These are phyloP conservation scores for Dromococcyx pavoninus DNA, from an alignment of 2,797 vertebrate species.

Conservation along the genomic window DNA sequence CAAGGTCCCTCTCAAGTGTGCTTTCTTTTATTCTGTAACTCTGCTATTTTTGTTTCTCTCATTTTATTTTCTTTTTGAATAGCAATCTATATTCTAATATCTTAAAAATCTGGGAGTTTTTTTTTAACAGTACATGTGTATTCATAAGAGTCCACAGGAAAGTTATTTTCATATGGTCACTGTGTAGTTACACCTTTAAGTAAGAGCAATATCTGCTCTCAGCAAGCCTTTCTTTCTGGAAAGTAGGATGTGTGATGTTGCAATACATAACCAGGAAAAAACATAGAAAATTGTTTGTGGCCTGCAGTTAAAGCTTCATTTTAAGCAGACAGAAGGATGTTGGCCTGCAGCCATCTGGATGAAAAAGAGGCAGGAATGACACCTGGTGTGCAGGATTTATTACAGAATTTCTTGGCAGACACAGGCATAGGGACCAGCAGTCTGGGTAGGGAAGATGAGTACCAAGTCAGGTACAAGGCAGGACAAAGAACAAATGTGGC, in stretches of 20 bases:
- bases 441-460: not conserved
- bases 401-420: not conserved
- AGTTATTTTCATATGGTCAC: not conserved
- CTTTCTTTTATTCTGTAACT: not conserved
- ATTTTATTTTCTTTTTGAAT: not conserved
- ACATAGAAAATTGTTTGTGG: not conserved
- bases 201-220: not conserved
- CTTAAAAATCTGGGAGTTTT: not conserved
- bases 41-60: not conserved
- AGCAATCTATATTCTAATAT: not conserved
- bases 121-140: not conserved
- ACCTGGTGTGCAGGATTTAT: constrained; percentile 43
- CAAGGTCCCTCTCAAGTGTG: rapidly evolving
- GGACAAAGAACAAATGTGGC: not conserved
- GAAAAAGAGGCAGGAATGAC: constrained; percentile 23
- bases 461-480: not conserved
- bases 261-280: not conserved
- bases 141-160: not conserved
- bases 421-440: not conserved
- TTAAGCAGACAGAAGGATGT: not conserved
- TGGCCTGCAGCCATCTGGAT: not conserved
- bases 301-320: not conserved
- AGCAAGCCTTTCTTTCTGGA: not conserved
- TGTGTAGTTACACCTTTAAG: not conserved
- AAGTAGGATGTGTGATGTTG: not conserved